These are phyloP conservation scores for Palythoa heliodiscus DNA, from an alignment of 92 coral and sea anemone genomes.

Conservation along the genomic window DNA sequence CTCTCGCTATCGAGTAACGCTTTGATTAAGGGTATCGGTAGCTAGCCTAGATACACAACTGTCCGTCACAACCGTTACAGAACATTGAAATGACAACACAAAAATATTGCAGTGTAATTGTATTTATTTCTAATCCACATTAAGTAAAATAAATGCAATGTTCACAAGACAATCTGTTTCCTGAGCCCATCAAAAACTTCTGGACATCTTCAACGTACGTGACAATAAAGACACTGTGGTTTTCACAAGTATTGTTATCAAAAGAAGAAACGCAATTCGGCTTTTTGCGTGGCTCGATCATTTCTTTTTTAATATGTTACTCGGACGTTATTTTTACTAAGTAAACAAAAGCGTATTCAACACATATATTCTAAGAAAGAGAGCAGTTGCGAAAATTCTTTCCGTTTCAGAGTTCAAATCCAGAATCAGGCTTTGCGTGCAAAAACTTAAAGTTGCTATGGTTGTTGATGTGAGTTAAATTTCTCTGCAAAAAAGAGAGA, in stretches of 20 bases:
- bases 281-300: not conserved
- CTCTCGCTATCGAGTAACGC: constrained; percentile 29
- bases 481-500: not conserved
- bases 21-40: constrained; percentile 31
- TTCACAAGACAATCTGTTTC: constrained; percentile 24
- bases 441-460: not conserved
- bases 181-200: not conserved
- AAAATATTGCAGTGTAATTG: constrained; percentile 32
- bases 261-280: not conserved
- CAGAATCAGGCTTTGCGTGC: no score
- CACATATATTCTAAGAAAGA: not conserved
- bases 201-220: not conserved
- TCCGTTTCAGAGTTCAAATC: not conserved
- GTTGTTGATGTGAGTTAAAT: not conserved
- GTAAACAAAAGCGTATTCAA: constrained; percentile 22
- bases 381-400: not conserved
- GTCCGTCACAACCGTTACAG: constrained; percentile 22
- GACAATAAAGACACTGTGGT: constrained; percentile 1
- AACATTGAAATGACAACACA: constrained; percentile 2
- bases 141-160: constrained; percentile 34
- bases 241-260: not conserved
- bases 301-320: not conserved
- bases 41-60: constrained; percentile 3
- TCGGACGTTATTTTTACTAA: not conserved
- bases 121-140: constrained; percentile 39